Percentiles rank a stretch among this genome's conserved stretches.
These are phyloP conservation scores for Pycnomerus fuliginosus DNA, from an alignment of 2,888 invertebrate species.

Conservation along the genomic window DNA sequence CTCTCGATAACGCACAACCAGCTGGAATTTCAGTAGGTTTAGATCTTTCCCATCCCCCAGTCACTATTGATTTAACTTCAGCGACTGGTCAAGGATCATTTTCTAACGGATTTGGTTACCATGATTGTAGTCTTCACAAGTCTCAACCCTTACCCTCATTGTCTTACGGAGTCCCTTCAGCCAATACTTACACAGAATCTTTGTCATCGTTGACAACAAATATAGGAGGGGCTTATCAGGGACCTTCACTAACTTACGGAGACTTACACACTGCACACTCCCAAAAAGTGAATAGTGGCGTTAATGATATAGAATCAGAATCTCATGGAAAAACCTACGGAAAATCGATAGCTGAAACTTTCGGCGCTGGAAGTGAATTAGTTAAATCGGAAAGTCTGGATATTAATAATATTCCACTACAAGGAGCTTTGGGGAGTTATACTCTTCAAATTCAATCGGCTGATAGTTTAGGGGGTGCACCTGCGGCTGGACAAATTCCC, in stretches of 20 bases:
- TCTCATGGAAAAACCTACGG: conserved; percentile 41
- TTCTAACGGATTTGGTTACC: conserved; percentile 21
- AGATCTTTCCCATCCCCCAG: conserved; percentile 38
- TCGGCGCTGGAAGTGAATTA: conserved; percentile 47
- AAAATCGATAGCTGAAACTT: conserved; percentile 45
- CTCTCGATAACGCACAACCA: conserved; percentile 10
- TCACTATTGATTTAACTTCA: conserved; percentile 38
- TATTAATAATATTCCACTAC: conserved; percentile 55
- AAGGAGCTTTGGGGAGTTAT: conserved; percentile 65
- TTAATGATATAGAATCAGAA: conserved; percentile 31
- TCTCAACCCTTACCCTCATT: conserved; percentile 43
- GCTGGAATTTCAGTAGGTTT: conserved; percentile 32
- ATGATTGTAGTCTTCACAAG: conserved; percentile 46
- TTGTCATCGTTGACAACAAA: conserved; percentile 57
- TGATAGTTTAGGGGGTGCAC: conserved; percentile 53
- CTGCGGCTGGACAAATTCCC: conserved; percentile 56
- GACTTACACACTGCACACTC: conserved; percentile 29
- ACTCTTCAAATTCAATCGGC: conserved; percentile 76
- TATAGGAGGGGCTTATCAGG: conserved; percentile 54
- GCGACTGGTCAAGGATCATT: conserved; percentile 4
- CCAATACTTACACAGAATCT: conserved; percentile 58
- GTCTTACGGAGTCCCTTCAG: conserved; percentile 53
- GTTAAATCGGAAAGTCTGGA: conserved; percentile 49
- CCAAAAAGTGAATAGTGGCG: conserved; percentile 28
- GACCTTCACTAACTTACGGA: conserved; percentile 42